phyloP scores from a whole-genome alignment of 2,888 invertebrate genomes.

The Lottia scabra region DNA sequence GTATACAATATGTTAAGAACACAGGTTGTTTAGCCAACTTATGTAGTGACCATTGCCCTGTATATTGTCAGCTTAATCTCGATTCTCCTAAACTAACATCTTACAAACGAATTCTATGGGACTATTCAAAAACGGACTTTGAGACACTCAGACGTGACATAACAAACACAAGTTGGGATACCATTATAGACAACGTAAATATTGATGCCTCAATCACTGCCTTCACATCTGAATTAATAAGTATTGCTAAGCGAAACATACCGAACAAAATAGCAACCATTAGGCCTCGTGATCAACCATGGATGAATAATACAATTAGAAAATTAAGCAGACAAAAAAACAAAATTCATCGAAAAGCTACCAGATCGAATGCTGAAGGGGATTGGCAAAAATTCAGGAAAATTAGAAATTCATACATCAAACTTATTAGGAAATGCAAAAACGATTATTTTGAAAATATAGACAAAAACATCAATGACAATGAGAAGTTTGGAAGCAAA shows the following conservation, averaged over 20 bases:
- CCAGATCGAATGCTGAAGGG: not conserved
- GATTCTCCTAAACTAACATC: not conserved
- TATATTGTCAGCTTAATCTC: not conserved
- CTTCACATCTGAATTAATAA: not conserved
- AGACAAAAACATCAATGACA: not conserved
- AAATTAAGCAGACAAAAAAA: not conserved
- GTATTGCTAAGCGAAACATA: not conserved
- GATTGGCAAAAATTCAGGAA: not conserved
- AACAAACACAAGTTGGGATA: not conserved
- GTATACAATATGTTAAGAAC: not conserved
- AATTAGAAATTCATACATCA: not conserved
- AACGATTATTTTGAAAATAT: not conserved
- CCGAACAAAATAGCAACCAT: not conserved
- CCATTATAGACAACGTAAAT: not conserved
- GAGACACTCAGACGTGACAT: not conserved
- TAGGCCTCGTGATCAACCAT: not conserved
- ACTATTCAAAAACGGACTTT: not conserved
- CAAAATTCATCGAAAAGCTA: conserved; percentile 1
- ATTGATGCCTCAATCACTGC: not conserved
- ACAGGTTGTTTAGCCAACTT: not conserved
- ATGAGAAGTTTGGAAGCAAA: not conserved
- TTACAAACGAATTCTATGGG: not conserved
- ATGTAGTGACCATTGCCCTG: not conserved
- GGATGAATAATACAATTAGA: not conserved
- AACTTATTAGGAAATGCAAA: conserved; percentile 1